phyloP scores from a whole-genome alignment of 1,140 invertebrate species.

The Musca domestica region DNA sequence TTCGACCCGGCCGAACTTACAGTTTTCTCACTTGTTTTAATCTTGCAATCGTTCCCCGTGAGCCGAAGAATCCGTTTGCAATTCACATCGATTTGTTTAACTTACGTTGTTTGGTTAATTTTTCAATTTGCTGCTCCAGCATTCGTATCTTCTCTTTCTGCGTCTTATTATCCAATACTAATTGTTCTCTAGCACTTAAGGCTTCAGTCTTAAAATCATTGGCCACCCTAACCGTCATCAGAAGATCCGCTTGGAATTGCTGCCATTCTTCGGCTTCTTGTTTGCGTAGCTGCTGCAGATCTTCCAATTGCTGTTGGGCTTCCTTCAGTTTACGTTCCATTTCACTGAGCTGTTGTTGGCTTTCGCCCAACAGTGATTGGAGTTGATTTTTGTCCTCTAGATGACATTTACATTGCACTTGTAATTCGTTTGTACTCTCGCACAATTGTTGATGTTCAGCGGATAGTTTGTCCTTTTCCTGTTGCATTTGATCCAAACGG shows the following conservation, averaged over 20 bases:
- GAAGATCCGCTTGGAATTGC: constrained; percentile 88
- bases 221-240: constrained; percentile 90
- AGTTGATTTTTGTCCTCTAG: constrained; percentile 74
- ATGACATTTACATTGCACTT: constrained; percentile 69
- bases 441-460: constrained; percentile 71
- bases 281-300: constrained; percentile 61
- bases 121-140: constrained; percentile 78
- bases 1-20: no score
- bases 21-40: no score
- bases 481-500: constrained; percentile 68
- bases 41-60: no score
- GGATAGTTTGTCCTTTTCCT: constrained; percentile 68
- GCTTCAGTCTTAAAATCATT: constrained; percentile 92
- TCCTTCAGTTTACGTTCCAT: constrained; percentile 58
- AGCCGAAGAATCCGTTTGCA: no score
- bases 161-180: constrained; percentile 77
- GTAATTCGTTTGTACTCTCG: constrained; percentile 71
- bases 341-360: constrained; percentile 66
- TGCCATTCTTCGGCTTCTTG: constrained; percentile 81
- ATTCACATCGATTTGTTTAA: no score
- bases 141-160: constrained; percentile 74
- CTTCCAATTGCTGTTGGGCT: constrained; percentile 60
- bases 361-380: constrained; percentile 64
- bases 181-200: constrained; percentile 75
- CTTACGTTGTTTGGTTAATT: constrained; percentile 57